Base-by-base conservation (phyloP, 2,888 invertebrate species). In the Lithophane semibrunnea region DNA sequence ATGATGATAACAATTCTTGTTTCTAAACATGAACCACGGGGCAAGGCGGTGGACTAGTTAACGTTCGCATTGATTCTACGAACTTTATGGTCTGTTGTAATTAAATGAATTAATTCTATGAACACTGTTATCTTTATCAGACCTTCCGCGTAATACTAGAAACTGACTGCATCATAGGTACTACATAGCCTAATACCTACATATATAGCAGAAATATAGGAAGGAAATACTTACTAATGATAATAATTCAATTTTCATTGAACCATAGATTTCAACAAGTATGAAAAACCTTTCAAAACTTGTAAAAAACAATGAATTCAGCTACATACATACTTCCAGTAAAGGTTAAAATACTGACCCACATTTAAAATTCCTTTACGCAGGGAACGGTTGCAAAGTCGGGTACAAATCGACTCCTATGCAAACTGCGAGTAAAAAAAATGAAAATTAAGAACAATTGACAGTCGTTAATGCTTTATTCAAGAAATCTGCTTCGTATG, bases 11-110 rank as follows among this genome's bases (percentile, higher is more conserved):
- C 56, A 70, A 56, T 63, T 61, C 83, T 65, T 56, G 68, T 66
- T 69, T 73, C 66, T 72, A 85, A 72, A 82, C 73, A 83, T 86
- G 84, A 86, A 83, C 86, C 42, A 56, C n/a, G 37, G 86, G 75
- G 74, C 83, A 79, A 79, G 71, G 83, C 64, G 69, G 29, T 69
- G 83, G 72, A 75, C 79, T 54, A 78, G 68, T 83, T 75, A 71
- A 9, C 70, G 74, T 80, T 58, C 42, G 75, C 63, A 54, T 66
- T 73, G 60, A 75, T 80, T 74, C 61, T 64, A n/a, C 12, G 60
- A 67, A 64, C 10, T n/a, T 67, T 49, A 29, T 79, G 44, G 49
- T 16, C 21, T 66, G 21, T 67, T 67, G 56, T 52, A 54, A 58
- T 61, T 73, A 18, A 66, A 75, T 75, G 37, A 63, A 52, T 77